Evolutionary conservation across 2,888 invertebrate genomes (phyloP).

Genomic region (Ophraella communa): DNA sequence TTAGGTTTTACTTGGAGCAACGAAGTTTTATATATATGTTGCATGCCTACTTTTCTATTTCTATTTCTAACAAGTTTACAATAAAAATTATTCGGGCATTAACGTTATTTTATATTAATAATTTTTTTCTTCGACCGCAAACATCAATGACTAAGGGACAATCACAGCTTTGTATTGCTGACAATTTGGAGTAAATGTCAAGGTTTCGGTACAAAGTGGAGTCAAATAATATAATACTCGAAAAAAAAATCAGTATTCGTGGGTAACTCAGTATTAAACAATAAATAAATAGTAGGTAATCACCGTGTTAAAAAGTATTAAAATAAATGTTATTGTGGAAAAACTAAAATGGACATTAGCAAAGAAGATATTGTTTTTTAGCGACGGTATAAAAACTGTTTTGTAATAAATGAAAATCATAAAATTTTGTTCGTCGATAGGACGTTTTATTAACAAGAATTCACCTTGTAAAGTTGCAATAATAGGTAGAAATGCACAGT

Average conservation of each 20-base stretch:
- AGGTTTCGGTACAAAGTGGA: conserved; percentile 48
- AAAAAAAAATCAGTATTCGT: conserved; percentile 43
- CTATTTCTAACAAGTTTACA: too few species aligned
- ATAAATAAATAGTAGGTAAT: conserved; percentile 49
- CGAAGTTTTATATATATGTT: too few species aligned
- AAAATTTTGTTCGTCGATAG: conserved; percentile 52
- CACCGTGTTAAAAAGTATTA: conserved; percentile 48
- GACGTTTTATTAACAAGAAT: conserved; percentile 32
- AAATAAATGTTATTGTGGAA: conserved; percentile 56
- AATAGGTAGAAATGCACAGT: conserved; percentile 52
- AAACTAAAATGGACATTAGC: conserved; percentile 40
- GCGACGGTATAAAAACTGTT: conserved; percentile 20
- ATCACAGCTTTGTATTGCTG: conserved; percentile 54
- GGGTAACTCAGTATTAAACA: conserved; percentile 50
- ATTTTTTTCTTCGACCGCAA: conserved; percentile 27
- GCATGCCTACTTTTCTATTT: too few species aligned
- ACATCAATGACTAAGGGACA: conserved; percentile 46
- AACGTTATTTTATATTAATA: neutral
- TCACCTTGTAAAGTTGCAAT: conserved; percentile 49
- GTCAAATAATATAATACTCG: conserved; percentile 41
- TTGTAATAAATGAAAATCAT: conserved; percentile 26
- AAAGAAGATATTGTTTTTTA: conserved; percentile 23
- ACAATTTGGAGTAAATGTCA: conserved; percentile 46
- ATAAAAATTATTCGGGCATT: too few species aligned
- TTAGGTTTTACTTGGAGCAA: too few species aligned